A percentile compares a stretch with the other conserved stretches of the same genome.
These are phyloP conservation scores for Chrysemys picta DNA, from an alignment of 2,113 vertebrate genomes.

Conservation along the genomic window DNA sequence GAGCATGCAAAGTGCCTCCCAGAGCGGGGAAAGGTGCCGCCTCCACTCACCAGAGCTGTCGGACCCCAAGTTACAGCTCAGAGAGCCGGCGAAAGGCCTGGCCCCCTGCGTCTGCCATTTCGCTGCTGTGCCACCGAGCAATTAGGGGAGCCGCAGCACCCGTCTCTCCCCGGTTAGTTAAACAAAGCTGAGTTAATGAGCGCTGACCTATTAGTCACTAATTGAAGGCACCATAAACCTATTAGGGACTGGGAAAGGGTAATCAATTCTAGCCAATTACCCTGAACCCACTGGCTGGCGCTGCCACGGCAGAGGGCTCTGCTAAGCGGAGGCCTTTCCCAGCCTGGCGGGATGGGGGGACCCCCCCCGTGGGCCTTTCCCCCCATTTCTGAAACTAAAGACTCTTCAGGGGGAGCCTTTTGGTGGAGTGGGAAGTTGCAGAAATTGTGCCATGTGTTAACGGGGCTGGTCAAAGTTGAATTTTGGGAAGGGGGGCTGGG, in stretches of 20 bases:
- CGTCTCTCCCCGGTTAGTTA: conserved; percentile 67
- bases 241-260: conserved; percentile 56
- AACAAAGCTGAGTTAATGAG: conserved; percentile 79
- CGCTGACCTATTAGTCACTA: conserved; percentile 82
- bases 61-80: background rate
- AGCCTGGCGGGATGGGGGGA: no score
- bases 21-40: background rate
- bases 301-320: background rate
- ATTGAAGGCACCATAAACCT: conserved; percentile 84
- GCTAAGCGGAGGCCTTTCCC: background rate
- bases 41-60: no score
- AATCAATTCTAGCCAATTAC: conserved; percentile 66
- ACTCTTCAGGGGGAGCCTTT: background rate
- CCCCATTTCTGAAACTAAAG: background rate
- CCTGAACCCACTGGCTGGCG: conserved; percentile 38
- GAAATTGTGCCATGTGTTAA: no score
- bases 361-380: background rate
- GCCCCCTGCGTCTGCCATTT: background rate
- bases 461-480: no score
- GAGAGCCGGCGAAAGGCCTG: background rate
- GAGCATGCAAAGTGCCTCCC: background rate
- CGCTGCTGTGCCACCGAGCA: background rate
- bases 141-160: background rate
- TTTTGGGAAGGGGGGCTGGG: background rate
- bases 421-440: background rate